Conservation (phyloP, 1,140 invertebrate genomes). For the Macrostomum lignano region DNA sequence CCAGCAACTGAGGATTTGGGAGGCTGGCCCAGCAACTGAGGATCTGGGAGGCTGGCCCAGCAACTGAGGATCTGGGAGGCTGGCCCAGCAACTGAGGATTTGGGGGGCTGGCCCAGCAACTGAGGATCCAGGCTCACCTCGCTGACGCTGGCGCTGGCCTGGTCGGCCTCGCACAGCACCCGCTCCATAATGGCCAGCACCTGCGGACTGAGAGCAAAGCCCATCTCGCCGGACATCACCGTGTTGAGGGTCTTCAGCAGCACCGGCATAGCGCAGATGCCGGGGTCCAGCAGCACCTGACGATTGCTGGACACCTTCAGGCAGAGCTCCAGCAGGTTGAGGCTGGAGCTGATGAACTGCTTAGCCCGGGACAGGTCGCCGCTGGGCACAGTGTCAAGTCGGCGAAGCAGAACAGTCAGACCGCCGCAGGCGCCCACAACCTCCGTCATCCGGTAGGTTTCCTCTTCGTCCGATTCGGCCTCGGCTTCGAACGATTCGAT, state of each 20-base stretch:
- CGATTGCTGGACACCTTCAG: conserved; percentile 38
- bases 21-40: no score
- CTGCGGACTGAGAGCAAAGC: conserved; percentile 43
- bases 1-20: no score
- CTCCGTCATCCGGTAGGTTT: conserved; percentile 49
- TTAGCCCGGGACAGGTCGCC: conserved; percentile 41
- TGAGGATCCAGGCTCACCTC: conserved; percentile 4
- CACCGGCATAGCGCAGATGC: conserved; percentile 25
- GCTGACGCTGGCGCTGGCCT: conserved; percentile 1
- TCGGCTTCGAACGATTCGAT: conserved; percentile 69
- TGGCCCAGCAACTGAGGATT: no score
- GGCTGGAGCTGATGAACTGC: conserved; percentile 47
- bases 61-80: no score
- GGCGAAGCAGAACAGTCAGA: conserved; percentile 36
- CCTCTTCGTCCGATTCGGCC: conserved; percentile 66
- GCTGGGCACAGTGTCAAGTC: conserved; percentile 22
- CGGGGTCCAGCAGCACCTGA: conserved; percentile 25
- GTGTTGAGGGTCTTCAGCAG: conserved; percentile 27
- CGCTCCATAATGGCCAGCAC: conserved; percentile 51
- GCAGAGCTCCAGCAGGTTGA: conserved; percentile 53
- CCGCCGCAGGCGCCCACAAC: conserved; percentile 58
- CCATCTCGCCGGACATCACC: conserved; percentile 13
- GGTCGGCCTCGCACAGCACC: conserved; percentile 51
- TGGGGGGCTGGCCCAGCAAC: no score
- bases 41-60: no score